Evolutionary conservation across 2,888 invertebrate species (phyloP), one percentile per base, ranked within the genome.

Genomic region (Eupithecia exiguata): DNA sequence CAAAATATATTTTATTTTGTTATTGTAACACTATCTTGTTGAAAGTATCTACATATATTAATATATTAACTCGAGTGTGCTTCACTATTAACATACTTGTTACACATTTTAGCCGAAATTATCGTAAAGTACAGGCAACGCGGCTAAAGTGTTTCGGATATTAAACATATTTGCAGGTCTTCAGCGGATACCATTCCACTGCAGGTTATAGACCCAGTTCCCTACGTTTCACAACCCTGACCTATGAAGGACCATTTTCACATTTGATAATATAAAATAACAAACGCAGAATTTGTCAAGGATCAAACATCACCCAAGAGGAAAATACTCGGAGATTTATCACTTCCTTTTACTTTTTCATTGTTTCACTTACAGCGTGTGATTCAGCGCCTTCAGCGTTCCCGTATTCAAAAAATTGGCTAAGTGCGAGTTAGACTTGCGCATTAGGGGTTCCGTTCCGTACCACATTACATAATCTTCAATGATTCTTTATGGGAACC

Each of bases 341-440:
- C 71, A 74, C 74, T 69, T 65, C 78, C 68, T 75, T 77, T 77
- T 70, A 73, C 74, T 77, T 68, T 74, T 68, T 78, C 78, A 80
- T 79, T 80, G 79, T 83, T 81, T 80, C 80, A 81, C 80, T 82
- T 81, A 81, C 81, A 79, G 76, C 74, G 71, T 76, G 77, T 74
- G 80, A 78, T 73, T 80, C 75, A 74, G 71, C 74, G 77, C 73
- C 74, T 72, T 70, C 46, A 63, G 71, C 73, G 69, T 75, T 70
- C 78, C 84, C 77, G 80, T 78, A 79, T 80, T 78, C 83, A 66
- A 82, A 84, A 14, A 58, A 58, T 5, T 25, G 58, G 58, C n/a
- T 3, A 58, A 58, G 21, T 14, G 58, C 58, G 25, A 25, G 14
- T 25, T 5, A 3, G 25, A 58, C 12, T 58, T 25, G 58, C 9